Conservation (phyloP, 1,140 invertebrate species). For the Eufriesea mexicana region DNA sequence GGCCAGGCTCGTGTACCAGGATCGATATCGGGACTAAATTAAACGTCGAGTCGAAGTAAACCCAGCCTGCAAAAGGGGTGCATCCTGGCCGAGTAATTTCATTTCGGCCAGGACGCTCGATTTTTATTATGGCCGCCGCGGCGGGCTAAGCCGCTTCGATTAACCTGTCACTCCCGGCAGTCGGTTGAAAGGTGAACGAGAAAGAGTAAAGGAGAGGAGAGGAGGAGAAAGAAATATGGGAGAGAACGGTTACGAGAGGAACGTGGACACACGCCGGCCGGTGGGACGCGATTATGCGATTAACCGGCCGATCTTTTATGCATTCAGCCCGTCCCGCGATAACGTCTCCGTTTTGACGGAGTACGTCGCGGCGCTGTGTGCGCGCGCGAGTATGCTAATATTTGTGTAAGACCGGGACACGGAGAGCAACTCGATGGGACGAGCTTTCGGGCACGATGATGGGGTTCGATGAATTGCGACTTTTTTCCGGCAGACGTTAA, state of each 20-base stretch:
- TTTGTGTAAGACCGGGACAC: conserved; percentile 11
- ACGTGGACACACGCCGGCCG: not conserved
- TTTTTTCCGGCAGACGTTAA: not conserved
- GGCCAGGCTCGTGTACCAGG: not conserved
- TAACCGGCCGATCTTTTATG: conserved; percentile 35
- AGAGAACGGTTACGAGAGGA: not conserved
- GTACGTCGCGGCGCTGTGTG: not conserved
- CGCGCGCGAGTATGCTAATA: conserved; percentile 14
- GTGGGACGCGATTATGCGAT: conserved; percentile 19
- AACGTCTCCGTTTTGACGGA: conserved; percentile 13
- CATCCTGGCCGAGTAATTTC: not conserved
- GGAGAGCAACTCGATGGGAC: not conserved
- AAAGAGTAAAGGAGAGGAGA: not conserved
- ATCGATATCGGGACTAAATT: conserved; percentile 11
- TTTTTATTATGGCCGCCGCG: not conserved
- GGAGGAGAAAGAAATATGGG: not conserved
- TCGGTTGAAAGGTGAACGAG: not conserved
- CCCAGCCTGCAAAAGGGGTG: not conserved
- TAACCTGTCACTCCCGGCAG: conserved; percentile 2
- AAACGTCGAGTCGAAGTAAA: conserved; percentile 9
- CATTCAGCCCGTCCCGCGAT: conserved; percentile 20
- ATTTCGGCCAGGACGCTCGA: not conserved
- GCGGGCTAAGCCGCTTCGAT: not conserved
- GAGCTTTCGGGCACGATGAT: not conserved
- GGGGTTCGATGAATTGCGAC: conserved; percentile 1